Evolutionary conservation across 1,140 invertebrate genomes (phyloP).

Genomic region (Piezodorus guildinii): DNA sequence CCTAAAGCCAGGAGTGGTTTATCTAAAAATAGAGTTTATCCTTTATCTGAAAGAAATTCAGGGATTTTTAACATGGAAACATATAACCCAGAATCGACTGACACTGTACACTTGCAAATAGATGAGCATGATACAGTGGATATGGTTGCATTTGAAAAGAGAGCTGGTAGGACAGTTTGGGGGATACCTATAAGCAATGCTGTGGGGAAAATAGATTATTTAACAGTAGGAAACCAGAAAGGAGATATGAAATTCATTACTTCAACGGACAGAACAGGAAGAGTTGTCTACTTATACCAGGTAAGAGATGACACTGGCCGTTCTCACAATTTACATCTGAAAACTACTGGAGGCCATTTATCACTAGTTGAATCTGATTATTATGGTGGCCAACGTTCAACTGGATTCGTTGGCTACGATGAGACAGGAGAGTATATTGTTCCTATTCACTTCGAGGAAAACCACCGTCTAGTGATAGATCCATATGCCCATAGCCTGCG

Average conservation of each 20-base stretch:
- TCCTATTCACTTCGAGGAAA: not conserved
- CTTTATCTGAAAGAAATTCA: too few relatives aligned
- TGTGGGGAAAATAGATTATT: too few relatives aligned
- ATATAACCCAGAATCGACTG: too few relatives aligned
- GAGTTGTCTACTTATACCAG: not conserved
- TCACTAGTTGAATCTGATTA: not conserved
- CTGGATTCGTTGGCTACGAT: not conserved
- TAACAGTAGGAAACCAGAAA: not conserved
- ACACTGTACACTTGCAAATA: too few relatives aligned
- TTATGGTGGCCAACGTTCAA: not conserved
- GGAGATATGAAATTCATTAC: not conserved
- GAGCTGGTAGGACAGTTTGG: too few relatives aligned
- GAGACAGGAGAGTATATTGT: not conserved
- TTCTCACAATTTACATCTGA: not conserved
- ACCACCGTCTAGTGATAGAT: not conserved
- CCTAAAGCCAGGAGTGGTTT: too few relatives aligned
- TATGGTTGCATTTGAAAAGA: too few relatives aligned
- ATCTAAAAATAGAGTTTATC: too few relatives aligned
- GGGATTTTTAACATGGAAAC: too few relatives aligned
- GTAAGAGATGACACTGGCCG: not conserved
- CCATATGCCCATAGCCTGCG: too few relatives aligned
- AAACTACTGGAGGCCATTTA: not conserved
- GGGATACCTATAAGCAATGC: too few relatives aligned
- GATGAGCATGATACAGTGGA: too few relatives aligned
- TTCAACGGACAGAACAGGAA: not conserved